Evolutionary conservation across 2,113 vertebrate genomes (phyloP).

Genomic region (Natator depressus): DNA sequence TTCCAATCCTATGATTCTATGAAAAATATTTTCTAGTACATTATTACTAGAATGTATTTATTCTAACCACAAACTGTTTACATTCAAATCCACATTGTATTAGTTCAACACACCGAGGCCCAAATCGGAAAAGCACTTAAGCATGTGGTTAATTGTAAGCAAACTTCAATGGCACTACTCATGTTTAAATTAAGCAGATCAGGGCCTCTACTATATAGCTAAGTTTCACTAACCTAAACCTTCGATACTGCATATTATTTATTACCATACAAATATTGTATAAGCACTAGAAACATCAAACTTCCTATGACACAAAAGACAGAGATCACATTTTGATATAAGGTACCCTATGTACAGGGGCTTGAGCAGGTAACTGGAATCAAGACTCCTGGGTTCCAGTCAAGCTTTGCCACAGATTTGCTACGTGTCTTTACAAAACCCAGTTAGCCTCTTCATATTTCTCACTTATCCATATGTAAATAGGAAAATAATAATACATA

Average conservation of each 20-base stretch:
- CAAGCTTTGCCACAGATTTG: background rate
- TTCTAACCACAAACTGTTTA: background rate
- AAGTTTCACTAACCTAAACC: no score
- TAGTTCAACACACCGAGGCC: background rate
- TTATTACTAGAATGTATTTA: background rate
- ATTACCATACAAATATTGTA: background rate
- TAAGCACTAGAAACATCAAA: background rate
- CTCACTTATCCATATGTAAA: background rate
- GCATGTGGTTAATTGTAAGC: background rate
- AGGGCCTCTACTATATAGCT: no score
- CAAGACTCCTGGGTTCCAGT: background rate
- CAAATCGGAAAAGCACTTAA: background rate
- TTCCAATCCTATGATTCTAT: no score
- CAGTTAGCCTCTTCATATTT: background rate
- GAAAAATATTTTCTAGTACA: background rate
- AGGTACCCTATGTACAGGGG: rapidly evolving
- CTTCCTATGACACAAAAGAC: background rate
- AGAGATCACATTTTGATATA: background rate
- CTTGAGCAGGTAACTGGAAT: background rate
- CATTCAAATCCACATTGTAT: background rate
- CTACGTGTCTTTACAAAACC: background rate
- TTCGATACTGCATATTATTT: background rate
- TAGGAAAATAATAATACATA: background rate
- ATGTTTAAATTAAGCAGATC: no score
- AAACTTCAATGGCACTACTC: background rate